Conservation (phyloP, 2,797 vertebrate species). For the Chloroceryle amazona region DNA sequence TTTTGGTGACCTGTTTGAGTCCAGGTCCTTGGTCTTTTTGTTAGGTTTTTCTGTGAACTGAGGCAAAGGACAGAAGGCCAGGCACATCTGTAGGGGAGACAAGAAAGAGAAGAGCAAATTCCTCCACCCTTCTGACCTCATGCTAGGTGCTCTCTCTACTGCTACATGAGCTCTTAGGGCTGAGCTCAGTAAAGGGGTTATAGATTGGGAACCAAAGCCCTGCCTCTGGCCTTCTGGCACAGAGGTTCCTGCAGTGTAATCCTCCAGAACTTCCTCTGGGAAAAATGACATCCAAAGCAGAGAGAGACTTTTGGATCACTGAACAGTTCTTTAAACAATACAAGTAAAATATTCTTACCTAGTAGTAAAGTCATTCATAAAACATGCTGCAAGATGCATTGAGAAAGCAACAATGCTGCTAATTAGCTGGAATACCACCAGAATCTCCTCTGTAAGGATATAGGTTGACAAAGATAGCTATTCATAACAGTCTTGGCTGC, state of each 20-base stretch:
- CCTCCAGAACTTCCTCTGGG: neutral
- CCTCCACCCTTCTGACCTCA: neutral
- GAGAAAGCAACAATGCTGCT: neutral
- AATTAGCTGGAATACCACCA: neutral
- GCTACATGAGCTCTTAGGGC: neutral
- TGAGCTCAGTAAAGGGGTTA: neutral
- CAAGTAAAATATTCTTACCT: neutral
- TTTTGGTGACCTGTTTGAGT: neutral
- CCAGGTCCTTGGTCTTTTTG: neutral
- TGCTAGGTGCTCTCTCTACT: accelerated
- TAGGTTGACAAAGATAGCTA: neutral
- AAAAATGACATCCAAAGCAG: neutral
- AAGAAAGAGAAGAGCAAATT: neutral
- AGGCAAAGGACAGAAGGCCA: neutral
- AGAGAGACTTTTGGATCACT: neutral
- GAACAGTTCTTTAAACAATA: neutral
- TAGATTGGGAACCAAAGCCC: neutral
- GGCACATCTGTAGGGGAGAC: neutral
- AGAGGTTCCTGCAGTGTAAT: neutral
- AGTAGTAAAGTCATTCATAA: neutral
- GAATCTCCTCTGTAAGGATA: neutral
- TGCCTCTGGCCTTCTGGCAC: neutral
- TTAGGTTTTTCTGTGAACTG: neutral
- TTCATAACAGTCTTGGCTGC: neutral
- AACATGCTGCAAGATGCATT: neutral